Evolutionary conservation across 2,113 vertebrate species (phyloP).

Genomic region (Callorhinus ursinus): DNA sequence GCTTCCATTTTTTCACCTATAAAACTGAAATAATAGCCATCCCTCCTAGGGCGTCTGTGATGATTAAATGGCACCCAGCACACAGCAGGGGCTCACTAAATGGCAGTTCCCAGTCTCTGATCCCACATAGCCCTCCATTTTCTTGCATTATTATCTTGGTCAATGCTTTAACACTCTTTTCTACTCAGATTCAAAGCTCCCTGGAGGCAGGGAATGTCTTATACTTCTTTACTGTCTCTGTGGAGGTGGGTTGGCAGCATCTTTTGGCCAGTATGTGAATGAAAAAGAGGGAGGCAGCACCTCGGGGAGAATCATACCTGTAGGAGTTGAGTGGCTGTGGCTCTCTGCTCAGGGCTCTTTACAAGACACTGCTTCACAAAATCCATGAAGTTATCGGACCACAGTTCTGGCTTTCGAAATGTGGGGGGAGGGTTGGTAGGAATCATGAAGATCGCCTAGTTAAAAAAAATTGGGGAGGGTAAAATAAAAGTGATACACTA

Average conservation of each 20-base stretch:
- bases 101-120: neutral
- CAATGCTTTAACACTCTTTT: neutral
- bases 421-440: constrained; percentile 96
- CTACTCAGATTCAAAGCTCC: neutral
- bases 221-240: neutral
- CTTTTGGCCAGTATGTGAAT: neutral
- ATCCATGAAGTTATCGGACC: constrained; percentile 90
- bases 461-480: neutral
- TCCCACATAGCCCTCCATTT: neutral
- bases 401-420: constrained; percentile 91
- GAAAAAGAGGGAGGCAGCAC: neutral
- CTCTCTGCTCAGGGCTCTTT: constrained; percentile 94
- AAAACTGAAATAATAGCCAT: neutral
- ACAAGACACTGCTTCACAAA: constrained; percentile 95
- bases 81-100: neutral
- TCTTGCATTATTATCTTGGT: neutral
- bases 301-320: constrained; percentile 87
- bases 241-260: neutral
- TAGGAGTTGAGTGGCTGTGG: constrained; percentile 94
- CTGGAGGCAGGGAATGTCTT: neutral
- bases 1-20: neutral
- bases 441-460: constrained; percentile 98
- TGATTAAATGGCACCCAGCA: neutral
- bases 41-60: neutral
- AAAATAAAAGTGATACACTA: constrained; percentile 42